Evolutionary conservation across 2,113 vertebrate genomes (phyloP), one percentile per base, ranked within the genome.

Genomic region (Apeltes quadracus): DNA sequence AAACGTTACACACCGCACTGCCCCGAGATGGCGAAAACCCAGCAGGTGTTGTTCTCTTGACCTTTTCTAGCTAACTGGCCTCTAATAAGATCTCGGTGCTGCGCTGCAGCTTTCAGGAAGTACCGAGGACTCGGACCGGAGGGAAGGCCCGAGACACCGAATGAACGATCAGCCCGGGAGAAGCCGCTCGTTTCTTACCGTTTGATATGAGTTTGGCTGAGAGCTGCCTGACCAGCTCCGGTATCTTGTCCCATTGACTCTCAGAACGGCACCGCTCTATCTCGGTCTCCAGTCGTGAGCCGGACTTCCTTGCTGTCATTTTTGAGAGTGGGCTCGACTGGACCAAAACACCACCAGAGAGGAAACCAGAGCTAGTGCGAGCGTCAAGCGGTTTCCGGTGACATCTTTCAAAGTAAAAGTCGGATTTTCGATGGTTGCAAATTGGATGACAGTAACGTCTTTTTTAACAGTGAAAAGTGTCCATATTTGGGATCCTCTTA

Each of bases 231-330:
- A 96, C 94, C 10, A 97, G 85, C 90, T 97, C 96, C 27, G 95
- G 95, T 89, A 97, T 95, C 90, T 95, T 95, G 77, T 97, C 96
- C 96, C 96, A 98, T 61, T 96, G 96, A 54, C 92, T 84, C 85
- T 98, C 96, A 5, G 95, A 96, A 57, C 96, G 95, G 86, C 96
- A 96, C 59, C 96, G 94, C 89, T 98, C 96, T 85, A 98, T 96
- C 92, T 98, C 96, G 13, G 93, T 94, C 90, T 98, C 96, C 85
- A 98, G 93, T 77, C 96, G 95, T 76, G 96, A 96, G 61, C 96
- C 96, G 75, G 95, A 95, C 93, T 97, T 98, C 93, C 86, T 95
- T 68, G 96, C 94, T 78, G 96, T 96, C 96, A 97, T 98, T 56
- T 91, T 93, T 44, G 78, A 39, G 32, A 72, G 65, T 62, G 68